phyloP scores from a whole-genome alignment of 1,140 invertebrate genomes.

The Bathynomus jamesi region DNA sequence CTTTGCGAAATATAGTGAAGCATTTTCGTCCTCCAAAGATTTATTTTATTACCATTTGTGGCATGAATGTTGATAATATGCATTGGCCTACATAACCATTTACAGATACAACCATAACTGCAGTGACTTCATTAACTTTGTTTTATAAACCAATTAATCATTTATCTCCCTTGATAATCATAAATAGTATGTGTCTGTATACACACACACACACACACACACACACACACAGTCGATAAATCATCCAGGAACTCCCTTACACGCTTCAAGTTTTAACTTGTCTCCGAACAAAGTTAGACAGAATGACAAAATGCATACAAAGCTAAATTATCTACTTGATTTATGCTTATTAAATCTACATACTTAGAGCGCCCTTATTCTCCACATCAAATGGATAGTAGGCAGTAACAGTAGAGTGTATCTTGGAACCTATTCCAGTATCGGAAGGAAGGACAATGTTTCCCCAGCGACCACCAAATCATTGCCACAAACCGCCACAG shows the following conservation, averaged over 20 bases:
- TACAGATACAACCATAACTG: too few species aligned
- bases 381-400: background rate
- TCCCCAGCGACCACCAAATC: background rate
- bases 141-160: too few species aligned
- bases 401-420: background rate
- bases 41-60: too few species aligned
- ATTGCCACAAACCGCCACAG: background rate
- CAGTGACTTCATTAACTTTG: too few species aligned
- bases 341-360: conserved; percentile 1
- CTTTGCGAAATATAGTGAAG: too few species aligned
- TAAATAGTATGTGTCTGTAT: too few species aligned
- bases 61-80: too few species aligned
- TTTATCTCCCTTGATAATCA: too few species aligned
- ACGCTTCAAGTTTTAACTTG: background rate
- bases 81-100: too few species aligned
- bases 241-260: background rate
- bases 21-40: too few species aligned
- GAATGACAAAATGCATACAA: background rate
- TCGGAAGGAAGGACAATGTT: background rate
- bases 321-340: background rate
- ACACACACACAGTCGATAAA: background rate
- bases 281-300: background rate
- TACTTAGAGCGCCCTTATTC: background rate
- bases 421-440: background rate
- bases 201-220: background rate